Evolutionary conservation across 2,797 vertebrate species (phyloP).

Genomic region (Acrocephalus scirpaceus): DNA sequence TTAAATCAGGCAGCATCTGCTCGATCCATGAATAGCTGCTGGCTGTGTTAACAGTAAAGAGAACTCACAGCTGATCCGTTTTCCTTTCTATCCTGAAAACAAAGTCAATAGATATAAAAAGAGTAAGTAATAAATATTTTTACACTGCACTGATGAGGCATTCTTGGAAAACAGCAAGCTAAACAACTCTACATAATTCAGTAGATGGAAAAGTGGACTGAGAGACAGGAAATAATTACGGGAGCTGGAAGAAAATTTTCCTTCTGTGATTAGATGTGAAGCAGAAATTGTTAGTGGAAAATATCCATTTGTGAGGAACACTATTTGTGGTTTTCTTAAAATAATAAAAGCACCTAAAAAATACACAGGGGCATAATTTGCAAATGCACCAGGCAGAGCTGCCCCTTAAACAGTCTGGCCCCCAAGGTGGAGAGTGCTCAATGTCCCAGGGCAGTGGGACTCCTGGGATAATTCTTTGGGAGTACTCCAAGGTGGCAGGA

Average conservation of each 20-base stretch:
- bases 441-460: background rate
- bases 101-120: constrained; percentile 57
- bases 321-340: background rate
- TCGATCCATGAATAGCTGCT: constrained; percentile 53
- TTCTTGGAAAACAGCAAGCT: constrained; percentile 66
- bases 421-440: accelerated
- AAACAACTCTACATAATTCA: constrained; percentile 61
- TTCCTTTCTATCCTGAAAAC: constrained; percentile 31
- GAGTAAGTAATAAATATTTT: constrained; percentile 65
- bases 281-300: background rate
- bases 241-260: constrained; percentile 3
- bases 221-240: constrained; percentile 60
- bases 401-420: background rate
- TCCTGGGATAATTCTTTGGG: background rate
- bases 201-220: constrained; percentile 35
- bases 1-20: constrained; percentile 51
- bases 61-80: constrained; percentile 58
- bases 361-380: background rate
- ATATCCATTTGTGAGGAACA: background rate
- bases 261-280: background rate
- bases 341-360: constrained; percentile 4
- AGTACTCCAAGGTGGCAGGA: background rate
- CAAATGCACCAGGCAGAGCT: background rate
- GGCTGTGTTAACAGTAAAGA: constrained; percentile 31
- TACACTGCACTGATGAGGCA: constrained; percentile 59